phyloP scores from a whole-genome alignment of 2,888 invertebrate genomes.

The Agrotis segetum region DNA sequence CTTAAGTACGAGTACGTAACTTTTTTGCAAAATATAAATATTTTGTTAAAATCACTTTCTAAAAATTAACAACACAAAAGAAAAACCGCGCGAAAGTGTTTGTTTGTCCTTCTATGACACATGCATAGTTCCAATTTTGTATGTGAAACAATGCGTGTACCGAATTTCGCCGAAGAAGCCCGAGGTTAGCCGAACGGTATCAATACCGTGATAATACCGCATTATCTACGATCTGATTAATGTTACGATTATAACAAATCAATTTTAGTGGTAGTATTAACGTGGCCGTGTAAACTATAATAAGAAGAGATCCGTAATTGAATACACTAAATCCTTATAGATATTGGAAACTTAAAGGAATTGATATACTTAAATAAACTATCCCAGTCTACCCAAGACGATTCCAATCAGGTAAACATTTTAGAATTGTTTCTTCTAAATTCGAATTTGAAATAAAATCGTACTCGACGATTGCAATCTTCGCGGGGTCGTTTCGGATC shows the following conservation, averaged over 20 bases:
- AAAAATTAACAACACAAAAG: slow-evolving; percentile 28
- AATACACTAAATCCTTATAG: background rate
- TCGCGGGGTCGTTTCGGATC: slow-evolving; percentile 70
- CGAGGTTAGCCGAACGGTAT: slow-evolving; percentile 55
- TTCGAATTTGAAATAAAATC: slow-evolving; percentile 68
- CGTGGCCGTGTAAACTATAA: slow-evolving; percentile 4
- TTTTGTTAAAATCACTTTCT: slow-evolving; percentile 37
- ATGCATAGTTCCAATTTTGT: slow-evolving; percentile 70
- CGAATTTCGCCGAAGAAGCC: slow-evolving; percentile 50
- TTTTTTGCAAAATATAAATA: background rate
- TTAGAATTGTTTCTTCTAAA: slow-evolving; percentile 64
- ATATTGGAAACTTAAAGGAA: slow-evolving; percentile 37
- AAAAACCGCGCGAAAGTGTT: slow-evolving; percentile 50
- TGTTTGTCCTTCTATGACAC: slow-evolving; percentile 50
- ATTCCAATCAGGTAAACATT: slow-evolving; percentile 67
- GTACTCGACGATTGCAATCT: slow-evolving; percentile 69
- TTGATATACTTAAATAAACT: slow-evolving; percentile 48
- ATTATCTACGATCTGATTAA: slow-evolving; percentile 60
- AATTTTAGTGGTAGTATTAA: slow-evolving; percentile 25
- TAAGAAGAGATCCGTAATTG: background rate
- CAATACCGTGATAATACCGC: slow-evolving; percentile 49
- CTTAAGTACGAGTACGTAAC: slow-evolving; percentile 22
- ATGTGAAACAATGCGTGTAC: slow-evolving; percentile 56
- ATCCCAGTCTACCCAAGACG: slow-evolving; percentile 33
- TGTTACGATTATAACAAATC: slow-evolving; percentile 36